Base-by-base conservation (phyloP, 2,888 invertebrate genomes). In the Mellilla xanthometata region DNA sequence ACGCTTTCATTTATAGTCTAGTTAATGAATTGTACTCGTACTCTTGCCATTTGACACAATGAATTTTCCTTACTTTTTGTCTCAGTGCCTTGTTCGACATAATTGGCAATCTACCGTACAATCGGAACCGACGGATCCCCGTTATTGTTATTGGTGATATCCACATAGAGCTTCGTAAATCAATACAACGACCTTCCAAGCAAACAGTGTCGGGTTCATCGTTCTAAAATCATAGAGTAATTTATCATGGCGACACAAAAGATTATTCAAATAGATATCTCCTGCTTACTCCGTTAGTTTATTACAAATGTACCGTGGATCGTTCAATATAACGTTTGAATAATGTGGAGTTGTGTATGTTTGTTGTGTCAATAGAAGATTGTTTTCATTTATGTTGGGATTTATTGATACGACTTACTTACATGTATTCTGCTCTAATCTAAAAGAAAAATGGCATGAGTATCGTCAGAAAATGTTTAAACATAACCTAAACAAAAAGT, bases 241-340 rank as follows among this genome's bases (percentile, higher is more conserved):
- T 54, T 51, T 51, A 49, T 49, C 43, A 54, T 41, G 22, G 33
- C 33, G 38, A 51, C 43, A 54, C 45, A 49, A 49, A 46, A 49
- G 38, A 49, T 51, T 48, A 48, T 45, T 42, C 41, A 45, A 39
- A 52, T 42, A 52, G 39, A 42, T 49, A 45, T 48, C 45, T 46
- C 40, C 19, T 43, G 36, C 36, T 36, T 36, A 29, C 32, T 44
- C 29, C 39, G 32, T 27, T 44, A 44, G 44, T 43, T 36, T 36
- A 30, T 44, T 31, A 44, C 33, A 36, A 44, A 38, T 41, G 33
- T 48, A 28, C 22, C n/a, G 11, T 6, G 13, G 15, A 29, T 45
- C 29, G 26, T 26, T 32, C 30, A 13, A 31, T 45, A 26, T 13
- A 9, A 22, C 23, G 26, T 30, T 31, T 31, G 9, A 24, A 23